Evolutionary conservation across 1,140 invertebrate species (phyloP), one percentile per base, ranked within the genome.

Genomic region (Melipona quadrifasciata): DNA sequence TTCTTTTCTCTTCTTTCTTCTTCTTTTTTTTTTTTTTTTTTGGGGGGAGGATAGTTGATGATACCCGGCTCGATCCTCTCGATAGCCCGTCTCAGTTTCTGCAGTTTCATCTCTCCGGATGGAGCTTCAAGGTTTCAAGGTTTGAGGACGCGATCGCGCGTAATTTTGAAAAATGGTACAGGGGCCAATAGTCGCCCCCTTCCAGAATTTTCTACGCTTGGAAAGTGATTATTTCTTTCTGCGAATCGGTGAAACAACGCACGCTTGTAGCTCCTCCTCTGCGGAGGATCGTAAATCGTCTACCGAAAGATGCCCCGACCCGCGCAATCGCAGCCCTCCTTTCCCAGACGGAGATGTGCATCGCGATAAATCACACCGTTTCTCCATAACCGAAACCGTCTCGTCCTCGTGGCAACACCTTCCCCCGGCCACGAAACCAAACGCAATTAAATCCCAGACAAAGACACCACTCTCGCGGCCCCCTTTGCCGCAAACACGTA

Each of bases 391-490:
- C 67, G 12, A 10, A 47, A 51, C 27, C 21, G 17, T 47, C n/a
- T 24, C 19, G 21, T 51, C 1, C 12, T 68, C 61, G 17, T n/a
- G 6, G 31, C 65, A 70, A 58, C 73, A 77, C 74, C 53, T 83
- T 24, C 51, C 53, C 53, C 27, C 31, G 31, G 31, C 31, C 31
- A 58, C 21, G 14, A 0, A 16, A 47, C 39, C 51, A 2, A 70
- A 31, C 16, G 67, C 75, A 83, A 83, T 83, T 83, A 83, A 61
- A 71, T 83, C 47, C 24, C n/a, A 31, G 39, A 83, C 81, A 78
- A 83, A 78, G 75, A 83, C 82, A 82, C 73, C 51, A 75, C 57
- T 6, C 31, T 24, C 0, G 3, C 39, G 39, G 39, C 39, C 39
- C 39, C 24, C 64, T 73, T 70, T 61, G 39, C 77, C 47, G 51